Percentiles rank a stretch among this genome's conserved stretches.
These are phyloP conservation scores for Columba livia DNA, from an alignment of 2,113 vertebrate species.

Conservation along the genomic window DNA sequence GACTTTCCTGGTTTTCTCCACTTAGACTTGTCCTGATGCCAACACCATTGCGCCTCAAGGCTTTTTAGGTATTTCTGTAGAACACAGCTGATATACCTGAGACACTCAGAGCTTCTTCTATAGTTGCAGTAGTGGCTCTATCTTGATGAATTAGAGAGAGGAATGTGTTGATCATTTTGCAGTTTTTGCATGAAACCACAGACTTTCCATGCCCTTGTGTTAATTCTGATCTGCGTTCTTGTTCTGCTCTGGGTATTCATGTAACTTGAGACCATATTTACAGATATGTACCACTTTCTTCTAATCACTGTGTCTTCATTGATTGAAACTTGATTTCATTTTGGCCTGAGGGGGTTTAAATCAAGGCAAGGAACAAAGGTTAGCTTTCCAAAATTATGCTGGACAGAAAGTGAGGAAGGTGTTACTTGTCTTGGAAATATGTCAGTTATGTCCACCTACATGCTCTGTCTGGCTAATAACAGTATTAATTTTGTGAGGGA, in stretches of 20 bases:
- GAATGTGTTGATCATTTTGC: background rate
- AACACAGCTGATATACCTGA: background rate
- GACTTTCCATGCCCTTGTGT: background rate
- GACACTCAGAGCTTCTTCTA: background rate
- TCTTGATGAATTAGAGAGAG: background rate
- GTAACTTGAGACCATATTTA: background rate
- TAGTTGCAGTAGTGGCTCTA: background rate
- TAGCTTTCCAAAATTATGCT: background rate
- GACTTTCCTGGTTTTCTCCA: background rate
- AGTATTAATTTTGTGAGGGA: background rate
- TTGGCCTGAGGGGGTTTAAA: background rate
- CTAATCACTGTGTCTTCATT: background rate
- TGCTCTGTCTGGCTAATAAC: background rate
- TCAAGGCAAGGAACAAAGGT: background rate
- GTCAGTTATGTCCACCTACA: background rate
- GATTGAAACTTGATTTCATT: background rate
- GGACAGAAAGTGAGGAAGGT: background rate
- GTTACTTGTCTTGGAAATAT: background rate
- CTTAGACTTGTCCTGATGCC: background rate
- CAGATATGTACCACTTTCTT: background rate
- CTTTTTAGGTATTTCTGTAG: background rate
- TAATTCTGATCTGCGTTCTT: background rate
- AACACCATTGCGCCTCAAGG: background rate
- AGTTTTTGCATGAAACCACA: background rate
- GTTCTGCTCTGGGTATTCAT: background rate